Percentiles rank a stretch among this genome's conserved stretches.
Evolutionary conservation across 2,113 vertebrate species (phyloP).

Genomic region (Jaculus jaculus): DNA sequence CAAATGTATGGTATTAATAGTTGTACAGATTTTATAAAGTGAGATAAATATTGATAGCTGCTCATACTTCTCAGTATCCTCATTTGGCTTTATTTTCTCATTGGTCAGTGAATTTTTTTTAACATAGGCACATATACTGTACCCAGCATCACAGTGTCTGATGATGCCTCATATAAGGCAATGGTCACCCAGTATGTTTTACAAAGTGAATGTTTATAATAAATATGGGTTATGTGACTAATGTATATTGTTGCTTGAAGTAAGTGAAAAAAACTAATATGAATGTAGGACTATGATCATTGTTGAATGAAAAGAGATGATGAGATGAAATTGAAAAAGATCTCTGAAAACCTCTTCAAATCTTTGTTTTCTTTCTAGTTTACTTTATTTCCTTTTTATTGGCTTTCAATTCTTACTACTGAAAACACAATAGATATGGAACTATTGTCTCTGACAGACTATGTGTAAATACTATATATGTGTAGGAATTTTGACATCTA

Average conservation of each 20-base stretch:
- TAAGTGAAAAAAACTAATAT: neutral
- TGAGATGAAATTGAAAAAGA: neutral
- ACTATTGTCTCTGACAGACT: neutral
- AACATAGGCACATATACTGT: neutral
- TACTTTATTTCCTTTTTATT: neutral
- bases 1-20: neutral
- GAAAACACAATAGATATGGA: neutral
- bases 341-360: neutral
- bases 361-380: neutral
- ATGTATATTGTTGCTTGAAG: neutral
- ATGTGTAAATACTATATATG: neutral
- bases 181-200: neutral
- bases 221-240: no score
- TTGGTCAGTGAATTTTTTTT: neutral
- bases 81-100: neutral
- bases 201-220: neutral
- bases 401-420: neutral
- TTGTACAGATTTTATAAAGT: neutral
- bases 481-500: neutral
- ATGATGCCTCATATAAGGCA: neutral
- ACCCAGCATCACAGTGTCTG: neutral
- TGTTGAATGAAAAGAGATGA: neutral
- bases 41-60: conserved; percentile 10
- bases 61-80: neutral
- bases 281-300: neutral